These are phyloP conservation scores for Nebria brevicollis DNA, from an alignment of 2,888 invertebrate genomes.

Conservation along the genomic window DNA sequence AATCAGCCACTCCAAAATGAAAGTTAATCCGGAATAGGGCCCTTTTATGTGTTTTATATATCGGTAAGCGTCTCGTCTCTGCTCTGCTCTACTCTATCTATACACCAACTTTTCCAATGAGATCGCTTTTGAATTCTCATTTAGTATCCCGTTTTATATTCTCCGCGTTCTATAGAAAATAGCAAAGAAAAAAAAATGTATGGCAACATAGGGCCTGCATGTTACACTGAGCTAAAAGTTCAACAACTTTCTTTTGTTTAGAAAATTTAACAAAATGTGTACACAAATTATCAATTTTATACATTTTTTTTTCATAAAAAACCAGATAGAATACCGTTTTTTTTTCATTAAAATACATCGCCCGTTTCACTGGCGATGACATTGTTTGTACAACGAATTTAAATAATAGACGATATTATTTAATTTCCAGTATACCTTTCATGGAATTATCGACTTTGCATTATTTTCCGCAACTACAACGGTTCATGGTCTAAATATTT, in stretches of 20 bases:
- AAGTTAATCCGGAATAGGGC: slow-evolving; percentile 1
- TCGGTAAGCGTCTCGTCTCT: not conserved
- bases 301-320: not conserved
- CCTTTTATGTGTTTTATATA: slow-evolving; percentile 1
- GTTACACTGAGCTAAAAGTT: not conserved
- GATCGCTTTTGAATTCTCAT: not conserved
- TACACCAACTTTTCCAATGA: not conserved
- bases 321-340: not conserved
- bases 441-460: no score
- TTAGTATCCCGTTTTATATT: not conserved
- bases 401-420: no score
- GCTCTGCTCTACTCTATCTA: not conserved
- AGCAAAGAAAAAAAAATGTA: not conserved
- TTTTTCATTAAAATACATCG: no score
- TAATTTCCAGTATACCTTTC: no score
- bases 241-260: not conserved
- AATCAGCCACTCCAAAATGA: not conserved
- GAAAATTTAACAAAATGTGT: not conserved
- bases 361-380: no score
- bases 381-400: no score
- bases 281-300: not conserved
- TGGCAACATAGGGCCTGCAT: not conserved
- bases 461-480: no score
- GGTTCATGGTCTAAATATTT: no score
- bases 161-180: not conserved